A percentile compares a stretch with the other conserved stretches of the same genome.
These are phyloP conservation scores for Microtus montanus DNA, from an alignment of 2,113 vertebrate species.

Conservation along the genomic window DNA sequence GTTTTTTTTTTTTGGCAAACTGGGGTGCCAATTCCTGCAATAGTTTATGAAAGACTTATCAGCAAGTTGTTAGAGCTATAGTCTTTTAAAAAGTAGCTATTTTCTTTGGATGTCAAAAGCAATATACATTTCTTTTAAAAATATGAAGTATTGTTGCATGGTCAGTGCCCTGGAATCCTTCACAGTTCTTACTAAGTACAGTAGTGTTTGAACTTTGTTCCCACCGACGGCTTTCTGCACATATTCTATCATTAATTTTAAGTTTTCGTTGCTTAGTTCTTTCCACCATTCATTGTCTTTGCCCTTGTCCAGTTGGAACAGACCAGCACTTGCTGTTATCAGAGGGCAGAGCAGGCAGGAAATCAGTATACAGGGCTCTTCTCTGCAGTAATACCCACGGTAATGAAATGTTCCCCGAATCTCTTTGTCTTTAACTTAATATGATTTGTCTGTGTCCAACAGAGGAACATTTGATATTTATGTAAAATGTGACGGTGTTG, in stretches of 20 bases:
- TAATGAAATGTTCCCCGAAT: conserved; percentile 25
- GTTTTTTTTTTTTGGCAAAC: not conserved
- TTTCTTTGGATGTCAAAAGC: conserved; percentile 29
- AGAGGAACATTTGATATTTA: conserved; percentile 96
- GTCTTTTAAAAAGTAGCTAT: not conserved
- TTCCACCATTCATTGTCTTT: not conserved
- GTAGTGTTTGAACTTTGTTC: not conserved
- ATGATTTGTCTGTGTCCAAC: conserved; percentile 66
- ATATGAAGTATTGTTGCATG: not conserved
- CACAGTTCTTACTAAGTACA: not conserved
- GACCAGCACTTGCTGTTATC: not conserved
- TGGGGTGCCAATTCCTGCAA: not conserved
- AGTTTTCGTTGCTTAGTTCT: not conserved
- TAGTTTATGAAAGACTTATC: not conserved
- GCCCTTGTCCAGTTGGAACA: not conserved
- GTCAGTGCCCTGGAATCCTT: not conserved
- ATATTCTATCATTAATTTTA: not conserved
- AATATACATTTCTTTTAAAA: not conserved
- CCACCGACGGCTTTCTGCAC: not conserved
- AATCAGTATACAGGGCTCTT: not conserved
- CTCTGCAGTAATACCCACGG: not conserved
- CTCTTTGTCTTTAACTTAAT: conserved; percentile 30
- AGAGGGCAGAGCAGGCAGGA: not conserved
- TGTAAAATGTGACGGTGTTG: conserved; percentile 91
- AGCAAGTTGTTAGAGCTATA: not conserved